A percentile compares a stretch with the other conserved stretches of the same genome.
Evolutionary conservation across 2,113 vertebrate species (phyloP).

Genomic region (Ovis aries): ARS-UI_Ramb_v3.0 NC_056068.1:50897501-50898000

Average conservation of each 20-base stretch:
- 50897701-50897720: slow-evolving; percentile 38
- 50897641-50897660: neutral
- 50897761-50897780: slow-evolving; percentile 27
- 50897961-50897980: neutral
- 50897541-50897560: neutral
- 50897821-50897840: neutral
- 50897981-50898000: neutral
- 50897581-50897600: neutral
- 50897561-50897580: neutral
- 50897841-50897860: neutral
- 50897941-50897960: neutral
- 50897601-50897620: neutral
- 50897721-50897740: slow-evolving; percentile 15
- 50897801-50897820: neutral
- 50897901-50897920: neutral
- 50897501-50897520: neutral
- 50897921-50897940: neutral
- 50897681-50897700: neutral
- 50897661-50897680: neutral
- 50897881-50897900: slow-evolving; percentile 1
- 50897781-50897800: slow-evolving; percentile 27
- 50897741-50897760: slow-evolving; percentile 11
- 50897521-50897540: neutral
- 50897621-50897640: neutral
- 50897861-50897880: neutral